Percentiles rank a stretch among this genome's conserved stretches.
Evolutionary conservation across 2,888 invertebrate species (phyloP).

Genomic region (Cheilosia soror): DNA sequence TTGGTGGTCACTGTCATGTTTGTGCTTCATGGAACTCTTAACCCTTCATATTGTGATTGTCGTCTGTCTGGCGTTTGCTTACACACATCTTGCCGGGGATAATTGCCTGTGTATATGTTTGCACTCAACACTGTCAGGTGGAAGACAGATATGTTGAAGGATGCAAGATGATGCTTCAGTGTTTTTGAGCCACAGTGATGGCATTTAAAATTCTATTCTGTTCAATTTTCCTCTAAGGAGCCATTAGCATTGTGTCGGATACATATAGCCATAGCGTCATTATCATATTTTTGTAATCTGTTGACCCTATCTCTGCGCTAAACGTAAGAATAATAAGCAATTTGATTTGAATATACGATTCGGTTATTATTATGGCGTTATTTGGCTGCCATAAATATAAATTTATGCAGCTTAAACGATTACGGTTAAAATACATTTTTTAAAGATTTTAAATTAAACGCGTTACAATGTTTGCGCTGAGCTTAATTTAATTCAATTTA

Average conservation of each 20-base stretch:
- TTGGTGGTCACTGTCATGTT: slow-evolving; percentile 49
- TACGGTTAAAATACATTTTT: no score
- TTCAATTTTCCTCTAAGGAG: slow-evolving; percentile 51
- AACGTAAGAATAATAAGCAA: slow-evolving; percentile 8
- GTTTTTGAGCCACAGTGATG: slow-evolving; percentile 13
- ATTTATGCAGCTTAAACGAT: no score
- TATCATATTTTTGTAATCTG: slow-evolving; percentile 63
- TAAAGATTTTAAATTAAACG: no score
- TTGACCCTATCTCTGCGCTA: not conserved
- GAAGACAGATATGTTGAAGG: slow-evolving; percentile 9
- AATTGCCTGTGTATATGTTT: slow-evolving; percentile 35
- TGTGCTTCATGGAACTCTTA: slow-evolving; percentile 32
- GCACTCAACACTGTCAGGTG: slow-evolving; percentile 34
- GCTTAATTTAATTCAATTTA: no score
- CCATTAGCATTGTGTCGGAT: slow-evolving; percentile 27
- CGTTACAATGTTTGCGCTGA: no score
- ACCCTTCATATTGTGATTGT: slow-evolving; percentile 61
- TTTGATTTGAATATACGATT: slow-evolving; percentile 38
- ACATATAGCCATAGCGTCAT: not conserved
- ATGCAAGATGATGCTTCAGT: not conserved
- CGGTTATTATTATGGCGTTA: not conserved
- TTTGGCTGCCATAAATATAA: no score
- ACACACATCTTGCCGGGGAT: slow-evolving; percentile 39
- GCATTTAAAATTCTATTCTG: slow-evolving; percentile 57
- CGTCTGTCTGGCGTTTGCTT: slow-evolving; percentile 47